Conservation (phyloP, 2,888 invertebrate species). For the Diadegma fenestrale region DNA sequence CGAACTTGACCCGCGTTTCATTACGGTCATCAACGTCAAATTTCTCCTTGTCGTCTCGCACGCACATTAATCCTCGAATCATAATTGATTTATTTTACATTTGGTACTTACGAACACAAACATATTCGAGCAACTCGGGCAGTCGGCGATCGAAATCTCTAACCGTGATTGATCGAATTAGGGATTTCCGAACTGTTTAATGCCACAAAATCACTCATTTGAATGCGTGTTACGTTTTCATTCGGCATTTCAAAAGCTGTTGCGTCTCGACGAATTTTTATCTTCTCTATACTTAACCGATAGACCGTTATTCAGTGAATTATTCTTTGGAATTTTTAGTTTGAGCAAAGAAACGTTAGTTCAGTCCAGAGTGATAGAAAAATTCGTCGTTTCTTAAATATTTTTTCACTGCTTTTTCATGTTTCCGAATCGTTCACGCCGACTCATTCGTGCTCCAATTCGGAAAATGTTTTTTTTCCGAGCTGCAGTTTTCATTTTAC, state of each 20-base stretch:
- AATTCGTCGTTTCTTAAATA: too few species aligned
- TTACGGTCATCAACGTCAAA: background rate
- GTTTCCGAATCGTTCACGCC: too few species aligned
- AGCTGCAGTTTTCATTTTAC: too few species aligned
- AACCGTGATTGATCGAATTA: background rate
- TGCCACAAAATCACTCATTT: background rate
- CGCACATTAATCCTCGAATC: background rate
- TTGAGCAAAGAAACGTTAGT: background rate
- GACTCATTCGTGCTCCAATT: too few species aligned
- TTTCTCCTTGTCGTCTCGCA: background rate
- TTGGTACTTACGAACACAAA: background rate
- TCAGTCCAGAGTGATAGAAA: too few species aligned
- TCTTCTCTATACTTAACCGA: background rate
- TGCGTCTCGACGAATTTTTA: background rate
- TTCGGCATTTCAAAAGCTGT: background rate
- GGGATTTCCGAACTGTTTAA: background rate
- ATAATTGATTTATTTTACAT: background rate
- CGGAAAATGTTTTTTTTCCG: too few species aligned
- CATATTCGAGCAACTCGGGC: background rate
- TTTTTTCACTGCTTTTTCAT: too few species aligned
- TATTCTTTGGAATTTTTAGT: background rate
- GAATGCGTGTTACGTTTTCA: background rate
- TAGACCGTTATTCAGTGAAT: background rate
- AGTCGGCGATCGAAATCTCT: background rate
- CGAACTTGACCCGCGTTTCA: slow-evolving; percentile 4